Conservation (phyloP, 2,113 vertebrate species). For the Sander vitreus region DNA sequence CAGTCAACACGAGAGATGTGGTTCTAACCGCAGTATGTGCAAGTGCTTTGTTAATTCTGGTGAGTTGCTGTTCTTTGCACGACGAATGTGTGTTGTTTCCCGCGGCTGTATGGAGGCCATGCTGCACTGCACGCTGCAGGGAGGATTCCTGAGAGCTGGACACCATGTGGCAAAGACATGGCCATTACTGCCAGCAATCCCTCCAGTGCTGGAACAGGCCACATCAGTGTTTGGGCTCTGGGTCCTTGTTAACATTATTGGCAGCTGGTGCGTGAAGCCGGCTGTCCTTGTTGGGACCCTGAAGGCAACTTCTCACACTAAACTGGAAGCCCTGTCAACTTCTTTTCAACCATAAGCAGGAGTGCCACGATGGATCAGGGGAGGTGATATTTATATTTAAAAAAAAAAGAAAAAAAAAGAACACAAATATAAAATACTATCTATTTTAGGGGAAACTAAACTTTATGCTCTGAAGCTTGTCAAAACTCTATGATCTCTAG, state of each 20-base stretch:
- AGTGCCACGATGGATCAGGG: neutral
- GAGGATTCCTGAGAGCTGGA: conserved; percentile 66
- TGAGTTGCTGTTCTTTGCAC: conserved; percentile 4
- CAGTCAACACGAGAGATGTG: neutral
- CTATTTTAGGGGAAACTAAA: neutral
- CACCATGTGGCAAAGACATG: conserved; percentile 74
- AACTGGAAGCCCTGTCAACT: conserved; percentile 64
- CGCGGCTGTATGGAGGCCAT: conserved; percentile 28
- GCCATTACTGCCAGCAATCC: conserved; percentile 66
- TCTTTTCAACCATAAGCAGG: conserved; percentile 34
- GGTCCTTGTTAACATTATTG: conserved; percentile 80
- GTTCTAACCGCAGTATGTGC: neutral
- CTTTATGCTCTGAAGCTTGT: neutral
- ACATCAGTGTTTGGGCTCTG: conserved; percentile 52
- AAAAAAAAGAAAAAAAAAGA: neutral
- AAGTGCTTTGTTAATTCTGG: conserved; percentile 10
- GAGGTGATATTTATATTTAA: neutral
- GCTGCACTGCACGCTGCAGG: conserved; percentile 50
- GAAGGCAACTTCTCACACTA: conserved; percentile 66
- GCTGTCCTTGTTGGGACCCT: conserved; percentile 72
- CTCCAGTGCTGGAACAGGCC: conserved; percentile 64
- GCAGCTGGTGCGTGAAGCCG: conserved; percentile 78
- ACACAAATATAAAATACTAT: neutral
- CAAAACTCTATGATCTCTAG: neutral
- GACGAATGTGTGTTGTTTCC: conserved; percentile 34